These are phyloP conservation scores for Tryphoninae sp. DNA, from an alignment of 2,888 invertebrate genomes.

Conservation along the genomic window DNA sequence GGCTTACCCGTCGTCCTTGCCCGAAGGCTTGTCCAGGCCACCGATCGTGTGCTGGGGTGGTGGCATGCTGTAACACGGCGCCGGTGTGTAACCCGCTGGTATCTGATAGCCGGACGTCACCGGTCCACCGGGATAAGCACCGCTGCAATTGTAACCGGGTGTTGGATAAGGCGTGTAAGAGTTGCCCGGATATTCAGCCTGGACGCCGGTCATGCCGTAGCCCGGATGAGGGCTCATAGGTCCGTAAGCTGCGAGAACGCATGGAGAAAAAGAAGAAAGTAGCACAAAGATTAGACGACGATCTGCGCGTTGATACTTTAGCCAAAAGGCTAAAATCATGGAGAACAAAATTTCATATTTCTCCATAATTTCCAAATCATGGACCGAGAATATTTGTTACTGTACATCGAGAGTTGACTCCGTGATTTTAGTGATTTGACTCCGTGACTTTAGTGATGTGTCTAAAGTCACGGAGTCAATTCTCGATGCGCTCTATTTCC, in stretches of 20 bases:
- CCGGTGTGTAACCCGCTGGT: conserved; percentile 87
- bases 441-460: no score
- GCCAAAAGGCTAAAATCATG: no score
- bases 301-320: neutral
- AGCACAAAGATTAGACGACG: neutral
- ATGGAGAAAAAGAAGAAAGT: conserved; percentile 55
- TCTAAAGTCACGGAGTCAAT: no score
- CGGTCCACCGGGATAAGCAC: conserved; percentile 82
- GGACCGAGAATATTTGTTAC: no score
- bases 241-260: conserved; percentile 86
- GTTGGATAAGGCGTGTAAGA: conserved; percentile 88
- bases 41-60: conserved; percentile 86
- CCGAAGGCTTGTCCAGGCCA: conserved; percentile 84
- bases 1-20: conserved; percentile 88
- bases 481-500: no score
- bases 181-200: conserved; percentile 91
- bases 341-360: no score
- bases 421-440: no score
- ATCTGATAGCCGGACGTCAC: conserved; percentile 85
- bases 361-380: no score
- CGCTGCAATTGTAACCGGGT: conserved; percentile 84
- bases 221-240: conserved; percentile 93
- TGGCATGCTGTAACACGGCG: conserved; percentile 93
- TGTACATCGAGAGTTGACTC: no score
- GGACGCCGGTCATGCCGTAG: conserved; percentile 89